Base-by-base conservation (phyloP, 2,888 invertebrate genomes). In the Caenorhabditis parvicauda region DNA sequence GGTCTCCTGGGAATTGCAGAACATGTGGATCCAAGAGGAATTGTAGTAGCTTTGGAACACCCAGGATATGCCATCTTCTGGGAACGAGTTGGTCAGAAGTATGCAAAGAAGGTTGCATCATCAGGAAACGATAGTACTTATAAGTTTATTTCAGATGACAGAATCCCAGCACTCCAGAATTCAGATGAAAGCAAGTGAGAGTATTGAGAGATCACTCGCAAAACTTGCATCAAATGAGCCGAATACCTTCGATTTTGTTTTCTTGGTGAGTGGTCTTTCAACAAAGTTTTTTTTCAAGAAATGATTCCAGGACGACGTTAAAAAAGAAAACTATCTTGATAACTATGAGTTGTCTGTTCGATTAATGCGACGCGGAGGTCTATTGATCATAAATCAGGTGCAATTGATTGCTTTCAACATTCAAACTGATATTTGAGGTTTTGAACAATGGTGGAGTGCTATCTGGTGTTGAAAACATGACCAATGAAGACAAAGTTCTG, bases 361-460 rank as follows among this genome's bases (percentile, higher is more conserved):
- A 32, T 67, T 83, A 38, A 27, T 83, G 27, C 66, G 82, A 32
- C 64, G 72, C 48, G 82, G 82, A 14, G 83, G 83, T 25, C 67
- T 83, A 47, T 74, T 83, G 24, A 76, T 82, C 14, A 67, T 83
- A 39, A 82, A 83, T 60, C 83, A 83, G 59, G 74, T 73, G 17
- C n/a, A 35, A 48, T 48, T 12, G 6, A 9, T 22, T 38, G 38
- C 19, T 24, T 24, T 45, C 12, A 24, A 43, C 7, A 22, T 44
- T 24, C 27, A 21, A 27, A 37, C 24, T 38, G 6, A 2, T 25
- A 43, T 17, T 53, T 48, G 37, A 70, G 67, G 71, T 68, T 19
- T 51, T 71, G 21, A 63, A 63, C 19, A 61, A 57, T n/a, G 71
- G 71, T 19, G 62, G 63, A 35, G 71, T 71, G 29, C 58, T 71